Evolutionary conservation across 2,797 vertebrate genomes (phyloP), one percentile per base, ranked within the genome.

Genomic region (Cyclopterus lumpus): DNA sequence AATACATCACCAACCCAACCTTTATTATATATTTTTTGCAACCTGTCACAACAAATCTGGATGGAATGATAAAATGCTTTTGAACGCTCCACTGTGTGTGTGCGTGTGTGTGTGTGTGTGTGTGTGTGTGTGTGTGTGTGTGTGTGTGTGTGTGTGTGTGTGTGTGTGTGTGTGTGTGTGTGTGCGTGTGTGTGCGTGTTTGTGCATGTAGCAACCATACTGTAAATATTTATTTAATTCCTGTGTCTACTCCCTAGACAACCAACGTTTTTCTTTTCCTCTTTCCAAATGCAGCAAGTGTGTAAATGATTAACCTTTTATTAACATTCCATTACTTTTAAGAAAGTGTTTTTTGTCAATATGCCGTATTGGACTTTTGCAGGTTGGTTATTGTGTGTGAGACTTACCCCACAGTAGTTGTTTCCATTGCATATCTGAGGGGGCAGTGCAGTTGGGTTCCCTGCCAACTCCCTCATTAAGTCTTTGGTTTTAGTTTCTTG

Each of bases 321-420:
- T 65, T 8, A 5, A 20, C 22, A 62, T 28, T 62, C 28, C 9
- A 28, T 70, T 61, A 30, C 6, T 32, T 69, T 30, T 57, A 3
- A 48, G 8, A 36, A 8, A 11, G 24, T 40, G 20, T 38, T 38
- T 38, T 24, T 11, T 15, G 0, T 64, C 8, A 58, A 8, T 5
- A 22, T 11, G 38, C 4, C 5, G 51, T 3, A 18, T 57, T 10
- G 32, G 73, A 42, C 5, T 24, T 57, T 75, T 40, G 30, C 8
- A 42, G 38, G 20, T 65, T 38, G 38, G 20, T 65, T 38, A 64
- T 8, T 36, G 8, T 36, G 8, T 36, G 22, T 11, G 28, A 71
- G 18, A 85, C 92, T 88, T 82, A 94, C 93, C 67, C 93, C 93
- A 69, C 89, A 91, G 83, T 92, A 90, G 20, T 0, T 1, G 0